Percentiles rank a stretch among this genome's conserved stretches.
Conservation (phyloP, 2,113 vertebrate species). For the Oriolus oriolus region DNA sequence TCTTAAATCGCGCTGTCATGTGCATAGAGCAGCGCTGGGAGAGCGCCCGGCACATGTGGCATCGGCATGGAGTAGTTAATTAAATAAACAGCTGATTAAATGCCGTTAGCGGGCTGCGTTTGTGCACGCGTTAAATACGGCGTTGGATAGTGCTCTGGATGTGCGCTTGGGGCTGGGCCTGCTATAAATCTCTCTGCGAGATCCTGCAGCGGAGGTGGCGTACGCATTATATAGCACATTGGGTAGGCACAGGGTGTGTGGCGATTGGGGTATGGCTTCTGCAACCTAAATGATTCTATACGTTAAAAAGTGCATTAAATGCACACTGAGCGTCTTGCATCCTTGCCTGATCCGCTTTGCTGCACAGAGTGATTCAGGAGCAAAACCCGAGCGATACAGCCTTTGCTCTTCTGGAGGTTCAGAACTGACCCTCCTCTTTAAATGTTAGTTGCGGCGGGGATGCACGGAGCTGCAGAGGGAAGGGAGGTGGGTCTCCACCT, state of each 20-base stretch:
- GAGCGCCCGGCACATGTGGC: rapidly evolving
- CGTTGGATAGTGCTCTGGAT: rapidly evolving
- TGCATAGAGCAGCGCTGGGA: rapidly evolving
- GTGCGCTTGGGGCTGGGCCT: neutral
- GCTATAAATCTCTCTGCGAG: rapidly evolving
- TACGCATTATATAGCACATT: rapidly evolving
- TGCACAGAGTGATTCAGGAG: neutral
- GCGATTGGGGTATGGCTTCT: neutral
- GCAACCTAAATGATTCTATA: rapidly evolving
- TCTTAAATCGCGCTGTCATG: neutral
- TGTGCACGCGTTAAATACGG: rapidly evolving
- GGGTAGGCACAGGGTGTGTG: too few relatives aligned
- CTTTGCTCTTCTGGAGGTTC: neutral
- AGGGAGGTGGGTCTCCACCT: neutral
- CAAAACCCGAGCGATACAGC: rapidly evolving
- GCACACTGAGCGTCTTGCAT: rapidly evolving
- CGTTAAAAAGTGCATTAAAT: neutral
- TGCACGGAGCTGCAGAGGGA: neutral
- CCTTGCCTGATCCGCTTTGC: too few relatives aligned
- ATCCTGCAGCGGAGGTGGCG: neutral
- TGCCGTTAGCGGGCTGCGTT: neutral
- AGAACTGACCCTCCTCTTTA: neutral
- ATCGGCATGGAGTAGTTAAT: rapidly evolving
- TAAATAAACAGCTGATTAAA: neutral
- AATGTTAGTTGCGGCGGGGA: neutral